These are phyloP conservation scores for Ips nitidus DNA, from an alignment of 1,140 invertebrate species.

Conservation along the genomic window DNA sequence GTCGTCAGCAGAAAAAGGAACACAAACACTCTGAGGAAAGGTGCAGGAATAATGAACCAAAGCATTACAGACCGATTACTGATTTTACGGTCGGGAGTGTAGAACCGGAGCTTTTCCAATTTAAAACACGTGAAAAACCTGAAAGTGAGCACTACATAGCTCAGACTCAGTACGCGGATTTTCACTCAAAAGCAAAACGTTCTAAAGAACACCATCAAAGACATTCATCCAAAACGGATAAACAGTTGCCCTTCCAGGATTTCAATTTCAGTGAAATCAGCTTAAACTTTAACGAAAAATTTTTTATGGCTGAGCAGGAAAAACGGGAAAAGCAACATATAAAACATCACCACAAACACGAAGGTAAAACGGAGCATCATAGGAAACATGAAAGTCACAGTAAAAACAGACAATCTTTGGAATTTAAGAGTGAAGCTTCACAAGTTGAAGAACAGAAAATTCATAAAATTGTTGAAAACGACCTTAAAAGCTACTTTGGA, in stretches of 20 bases:
- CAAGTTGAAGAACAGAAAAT: constrained; percentile 20
- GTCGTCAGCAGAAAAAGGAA: neutral
- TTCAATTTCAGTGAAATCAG: too few relatives aligned
- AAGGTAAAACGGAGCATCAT: too few relatives aligned
- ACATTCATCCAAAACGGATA: too few relatives aligned
- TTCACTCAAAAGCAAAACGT: constrained; percentile 2
- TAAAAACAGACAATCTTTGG: too few relatives aligned
- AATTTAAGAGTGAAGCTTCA: too few relatives aligned
- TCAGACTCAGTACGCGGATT: neutral
- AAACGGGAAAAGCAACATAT: too few relatives aligned
- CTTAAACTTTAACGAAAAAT: too few relatives aligned
- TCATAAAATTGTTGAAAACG: constrained; percentile 31
- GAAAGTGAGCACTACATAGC: neutral
- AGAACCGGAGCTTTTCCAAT: neutral
- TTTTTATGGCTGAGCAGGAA: too few relatives aligned
- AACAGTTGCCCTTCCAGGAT: too few relatives aligned
- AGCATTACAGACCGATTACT: neutral
- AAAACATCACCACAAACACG: too few relatives aligned
- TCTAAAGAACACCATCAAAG: neutral
- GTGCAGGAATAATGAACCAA: neutral
- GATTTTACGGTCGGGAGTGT: neutral
- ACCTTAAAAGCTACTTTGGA: constrained; percentile 33
- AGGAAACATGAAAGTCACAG: too few relatives aligned
- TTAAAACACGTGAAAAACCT: neutral
- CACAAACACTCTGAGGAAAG: neutral